Conservation (phyloP, 2,797 vertebrate species). For the Sylvia borin region DNA sequence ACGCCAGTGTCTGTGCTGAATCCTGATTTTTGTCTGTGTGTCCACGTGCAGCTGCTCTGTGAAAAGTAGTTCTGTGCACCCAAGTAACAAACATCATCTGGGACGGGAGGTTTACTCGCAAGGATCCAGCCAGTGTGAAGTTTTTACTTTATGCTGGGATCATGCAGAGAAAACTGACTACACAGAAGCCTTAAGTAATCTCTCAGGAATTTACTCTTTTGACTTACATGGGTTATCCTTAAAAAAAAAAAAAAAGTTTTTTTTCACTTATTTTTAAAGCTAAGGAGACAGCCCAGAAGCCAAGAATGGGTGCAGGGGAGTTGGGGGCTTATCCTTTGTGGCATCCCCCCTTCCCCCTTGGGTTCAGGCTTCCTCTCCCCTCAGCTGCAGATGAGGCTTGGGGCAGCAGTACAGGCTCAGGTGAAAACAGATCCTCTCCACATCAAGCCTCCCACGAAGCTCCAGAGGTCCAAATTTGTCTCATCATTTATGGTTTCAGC, state of each 20-base stretch:
- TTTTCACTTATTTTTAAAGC: neutral
- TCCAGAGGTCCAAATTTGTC: neutral
- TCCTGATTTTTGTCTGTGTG: neutral
- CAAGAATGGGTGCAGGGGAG: neutral
- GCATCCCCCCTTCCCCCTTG: neutral
- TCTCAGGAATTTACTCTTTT: neutral
- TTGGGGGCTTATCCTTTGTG: neutral
- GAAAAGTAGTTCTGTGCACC: neutral
- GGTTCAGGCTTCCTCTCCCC: neutral
- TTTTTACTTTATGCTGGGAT: neutral
- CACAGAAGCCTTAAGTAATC: neutral
- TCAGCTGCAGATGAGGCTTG: fast-evolving
- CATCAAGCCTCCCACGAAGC: neutral
- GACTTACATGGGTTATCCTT: neutral
- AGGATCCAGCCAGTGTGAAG: neutral
- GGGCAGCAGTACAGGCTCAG: neutral
- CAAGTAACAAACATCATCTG: neutral
- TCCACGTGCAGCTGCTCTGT: neutral
- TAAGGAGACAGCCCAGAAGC: neutral
- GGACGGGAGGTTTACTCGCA: neutral
- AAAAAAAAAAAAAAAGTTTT: neutral
- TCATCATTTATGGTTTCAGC: neutral
- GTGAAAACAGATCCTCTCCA: neutral
- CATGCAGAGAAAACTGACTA: neutral
- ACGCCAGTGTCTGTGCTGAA: neutral